phyloP scores from a whole-genome alignment of 2,888 invertebrate species.

The Tachina lurida region DNA sequence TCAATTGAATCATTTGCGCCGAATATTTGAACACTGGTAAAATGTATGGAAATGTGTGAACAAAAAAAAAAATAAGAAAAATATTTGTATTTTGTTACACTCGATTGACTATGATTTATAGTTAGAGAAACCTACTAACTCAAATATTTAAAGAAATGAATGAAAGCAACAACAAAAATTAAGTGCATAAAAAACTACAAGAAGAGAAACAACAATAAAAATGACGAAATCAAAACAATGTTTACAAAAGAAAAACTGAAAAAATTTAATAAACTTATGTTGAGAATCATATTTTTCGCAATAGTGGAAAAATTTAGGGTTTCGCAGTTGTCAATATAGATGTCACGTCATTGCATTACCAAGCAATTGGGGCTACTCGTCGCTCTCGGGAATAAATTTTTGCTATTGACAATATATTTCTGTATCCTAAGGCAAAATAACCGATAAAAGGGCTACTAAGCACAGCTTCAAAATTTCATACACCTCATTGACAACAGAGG shows the following conservation, averaged over 20 bases:
- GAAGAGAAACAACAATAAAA: slow-evolving; percentile 11
- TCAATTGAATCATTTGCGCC: slow-evolving; percentile 35
- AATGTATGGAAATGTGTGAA: slow-evolving; percentile 53
- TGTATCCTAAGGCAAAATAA: too few relatives aligned
- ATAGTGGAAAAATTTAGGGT: too few relatives aligned
- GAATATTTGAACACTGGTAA: slow-evolving; percentile 40
- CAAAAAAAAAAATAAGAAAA: slow-evolving; percentile 14
- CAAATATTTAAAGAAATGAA: slow-evolving; percentile 54
- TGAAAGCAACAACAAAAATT: slow-evolving; percentile 19
- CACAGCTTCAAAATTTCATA: too few relatives aligned
- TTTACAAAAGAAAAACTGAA: slow-evolving; percentile 5
- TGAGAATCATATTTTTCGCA: too few relatives aligned
- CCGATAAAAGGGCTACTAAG: too few relatives aligned
- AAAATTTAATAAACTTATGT: not conserved
- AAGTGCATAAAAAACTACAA: slow-evolving; percentile 3
- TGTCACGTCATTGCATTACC: too few relatives aligned
- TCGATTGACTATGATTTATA: slow-evolving; percentile 67
- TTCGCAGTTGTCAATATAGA: too few relatives aligned
- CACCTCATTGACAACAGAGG: too few relatives aligned
- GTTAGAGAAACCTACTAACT: slow-evolving; percentile 66
- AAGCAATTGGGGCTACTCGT: too few relatives aligned
- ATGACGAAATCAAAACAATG: slow-evolving; percentile 23
- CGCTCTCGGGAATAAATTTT: too few relatives aligned
- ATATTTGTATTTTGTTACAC: slow-evolving; percentile 51
- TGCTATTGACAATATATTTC: too few relatives aligned